Base-by-base conservation (phyloP, 1,140 invertebrate species). In the Dryas iulia region DNA sequence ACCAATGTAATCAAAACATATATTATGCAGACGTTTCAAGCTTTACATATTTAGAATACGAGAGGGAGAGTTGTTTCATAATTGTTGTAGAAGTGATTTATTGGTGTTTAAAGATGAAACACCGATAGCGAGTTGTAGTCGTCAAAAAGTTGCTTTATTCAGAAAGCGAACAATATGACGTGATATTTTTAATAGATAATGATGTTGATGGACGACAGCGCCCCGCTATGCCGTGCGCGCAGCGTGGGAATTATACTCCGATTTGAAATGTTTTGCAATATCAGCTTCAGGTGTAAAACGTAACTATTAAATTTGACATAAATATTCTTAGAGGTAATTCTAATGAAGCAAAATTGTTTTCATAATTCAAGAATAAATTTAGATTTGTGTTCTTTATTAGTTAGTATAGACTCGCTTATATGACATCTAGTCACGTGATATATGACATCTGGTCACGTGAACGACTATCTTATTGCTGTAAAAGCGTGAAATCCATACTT, bases 171-270 rank as follows among this genome's bases (percentile, higher is more conserved):
- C 82, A 89, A 88, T 88, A 87, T 91, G 87, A 89, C 83, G 84
- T 79, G 87, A 90, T 90, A 87, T 88, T 89, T 91, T 91, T 91
- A 88, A 88, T 88, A 90, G 87, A 90, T 90, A 89, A 89, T 86
- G 82, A 88, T 85, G 80, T 86, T 91, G 86, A 89, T 87, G 84
- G 78, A 89, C 84, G 86, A 86, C 84, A 84, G 79, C 79, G 76
- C 74, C 74, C 77, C 79, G 75, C 83, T 60, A 74, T 71, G 81
- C 66, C 74, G 72, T 78, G 74, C 76, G 73, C 76, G 70, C 81
- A 81, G 78, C 87, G 87, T 91, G 89, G 87, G 89, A 91, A 91
- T 66, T 76, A 70, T 77, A 81, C 81, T 79, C 63, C 72, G 74
- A 73, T 54, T 56, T 25, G 25, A 63, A 69, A 11, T 72, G 77